Evolutionary conservation across 1,140 invertebrate genomes (phyloP), one percentile per base, ranked within the genome.

Genomic region (Cheumatopsyche charites): DNA sequence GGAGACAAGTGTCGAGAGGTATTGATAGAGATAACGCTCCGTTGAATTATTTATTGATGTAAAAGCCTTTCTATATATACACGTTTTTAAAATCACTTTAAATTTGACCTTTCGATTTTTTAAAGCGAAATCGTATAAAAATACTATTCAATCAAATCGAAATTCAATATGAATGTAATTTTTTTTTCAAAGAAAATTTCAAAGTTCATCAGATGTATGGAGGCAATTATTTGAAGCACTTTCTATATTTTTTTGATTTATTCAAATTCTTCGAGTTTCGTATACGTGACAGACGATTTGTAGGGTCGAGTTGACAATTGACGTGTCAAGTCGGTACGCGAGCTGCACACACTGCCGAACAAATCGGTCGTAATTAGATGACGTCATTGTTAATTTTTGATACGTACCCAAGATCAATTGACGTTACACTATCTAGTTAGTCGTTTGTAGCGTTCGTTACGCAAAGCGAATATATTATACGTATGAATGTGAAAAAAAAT

Each of bases 371-470:
- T 68, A 68, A 68, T 68, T 68, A 68, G 66, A 55, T 68, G 66
- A 68, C 66, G 66, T 68, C 66, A 68, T 45, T 29, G 45, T 68
- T 68, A 68, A 68, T 68, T 68, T 36, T 68, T 68, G 66, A 55
- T 68, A 43, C 66, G 45, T 68, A 36, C 47, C 66, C 66, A 68
- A 68, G 66, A 68, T 68, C 66, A 68, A 68, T 68, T 68, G 66
- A 41, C 26, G 63, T 6, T 17, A 45, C 49, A 21, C 26, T 68
- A 55, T 45, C 36, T 19, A 66, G 7, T 23, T 47, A 66, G 63
- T n/a, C 25, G 23, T 62, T 36, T 62, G 23, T 61, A 61, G 9
- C 29, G 29, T 36, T 36, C 45, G 17, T 49, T 49, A 19, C 13
- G 45, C 5, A 15, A 19, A 19, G 45, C 45, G 29, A 9, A 36